Conservation (phyloP, 2,888 invertebrate species). For the Branchipolynoe longqiensis region DNA sequence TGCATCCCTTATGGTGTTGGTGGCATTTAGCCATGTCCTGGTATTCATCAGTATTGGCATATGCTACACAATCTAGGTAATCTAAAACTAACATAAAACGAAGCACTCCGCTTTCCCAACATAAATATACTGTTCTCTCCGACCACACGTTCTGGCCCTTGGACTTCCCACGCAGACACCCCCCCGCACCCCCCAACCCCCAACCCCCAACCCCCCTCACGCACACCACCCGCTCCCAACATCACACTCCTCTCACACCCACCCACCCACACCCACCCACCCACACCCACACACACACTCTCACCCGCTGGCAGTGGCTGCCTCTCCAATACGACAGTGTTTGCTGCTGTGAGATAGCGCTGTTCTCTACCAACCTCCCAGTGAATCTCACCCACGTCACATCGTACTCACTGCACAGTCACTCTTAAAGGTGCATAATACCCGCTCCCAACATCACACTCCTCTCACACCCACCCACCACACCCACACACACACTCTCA, state of each 20-base stretch:
- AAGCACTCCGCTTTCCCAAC: too few relatives aligned
- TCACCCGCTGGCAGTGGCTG: too few relatives aligned
- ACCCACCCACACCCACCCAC: neutral
- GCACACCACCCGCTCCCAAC: neutral
- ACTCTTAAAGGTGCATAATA: too few relatives aligned
- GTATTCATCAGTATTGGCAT: too few relatives aligned
- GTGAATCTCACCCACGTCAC: neutral
- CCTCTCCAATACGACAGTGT: too few relatives aligned
- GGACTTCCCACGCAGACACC: slow-evolving; percentile 7
- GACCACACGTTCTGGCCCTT: too few relatives aligned
- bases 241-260: neutral
- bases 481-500: neutral
- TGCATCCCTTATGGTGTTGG: too few relatives aligned
- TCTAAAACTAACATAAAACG: too few relatives aligned
- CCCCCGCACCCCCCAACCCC: neutral
- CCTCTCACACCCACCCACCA: neutral
- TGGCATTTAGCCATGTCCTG: too few relatives aligned
- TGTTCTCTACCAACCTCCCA: neutral
- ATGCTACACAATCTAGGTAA: too few relatives aligned
- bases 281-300: neutral
- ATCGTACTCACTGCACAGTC: neutral
- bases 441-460: neutral
- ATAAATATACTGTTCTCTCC: too few relatives aligned
- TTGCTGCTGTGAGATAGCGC: neutral
- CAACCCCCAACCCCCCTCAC: neutral